Percentiles rank a stretch among this genome's conserved stretches.
Evolutionary conservation across 2,888 invertebrate genomes (phyloP).

Genomic region (Cantharis lateralis): DNA sequence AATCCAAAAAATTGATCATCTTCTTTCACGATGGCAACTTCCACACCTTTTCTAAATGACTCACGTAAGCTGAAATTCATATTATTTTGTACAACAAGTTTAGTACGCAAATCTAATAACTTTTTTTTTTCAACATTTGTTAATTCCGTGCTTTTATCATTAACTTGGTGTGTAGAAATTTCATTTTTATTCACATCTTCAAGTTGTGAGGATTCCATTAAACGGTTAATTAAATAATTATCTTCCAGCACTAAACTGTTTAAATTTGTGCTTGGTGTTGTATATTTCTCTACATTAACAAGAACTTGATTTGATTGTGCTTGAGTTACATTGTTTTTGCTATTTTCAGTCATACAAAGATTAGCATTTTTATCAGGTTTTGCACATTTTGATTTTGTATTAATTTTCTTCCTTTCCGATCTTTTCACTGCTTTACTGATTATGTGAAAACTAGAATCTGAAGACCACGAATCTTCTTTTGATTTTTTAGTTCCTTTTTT

Average conservation of each 20-base stretch:
- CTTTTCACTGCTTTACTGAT: slow-evolving; percentile 12
- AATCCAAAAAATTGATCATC: slow-evolving; percentile 9
- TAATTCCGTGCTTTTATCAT: not conserved
- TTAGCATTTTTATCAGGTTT: not conserved
- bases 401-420: not conserved
- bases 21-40: not conserved
- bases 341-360: not conserved
- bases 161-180: not conserved
- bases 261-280: not conserved
- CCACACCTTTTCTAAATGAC: not conserved
- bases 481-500: not conserved
- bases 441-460: slow-evolving; percentile 24
- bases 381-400: not conserved
- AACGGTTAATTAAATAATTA: not conserved
- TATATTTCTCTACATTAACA: not conserved
- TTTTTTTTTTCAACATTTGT: not conserved
- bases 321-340: not conserved
- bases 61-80: slow-evolving; percentile 6
- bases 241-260: not conserved
- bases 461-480: slow-evolving; percentile 20
- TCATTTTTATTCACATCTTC: not conserved
- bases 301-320: not conserved
- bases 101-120: not conserved
- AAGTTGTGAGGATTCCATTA: not conserved
- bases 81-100: not conserved